Percentiles rank a stretch among this genome's conserved stretches.
phyloP scores from a whole-genome alignment of 2,888 invertebrate genomes.

The Cryptocephalus primarius region DNA sequence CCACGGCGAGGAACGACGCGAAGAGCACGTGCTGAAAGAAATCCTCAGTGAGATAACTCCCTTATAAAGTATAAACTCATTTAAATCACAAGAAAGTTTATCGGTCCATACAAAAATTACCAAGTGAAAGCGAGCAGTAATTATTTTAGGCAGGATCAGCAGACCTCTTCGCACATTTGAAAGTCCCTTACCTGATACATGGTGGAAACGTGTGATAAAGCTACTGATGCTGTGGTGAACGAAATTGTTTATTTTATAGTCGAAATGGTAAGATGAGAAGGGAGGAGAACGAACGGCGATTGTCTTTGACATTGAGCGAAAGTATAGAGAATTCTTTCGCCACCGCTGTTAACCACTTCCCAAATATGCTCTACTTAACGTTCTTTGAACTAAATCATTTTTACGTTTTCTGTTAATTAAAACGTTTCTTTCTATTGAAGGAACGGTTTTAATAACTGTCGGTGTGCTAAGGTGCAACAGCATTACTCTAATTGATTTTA shows the following conservation, averaged over 20 bases:
- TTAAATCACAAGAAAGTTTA: too few relatives aligned
- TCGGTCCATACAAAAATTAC: too few relatives aligned
- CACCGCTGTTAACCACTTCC: conserved; percentile 1
- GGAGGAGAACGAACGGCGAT: conserved; percentile 3
- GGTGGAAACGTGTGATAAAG: neutral
- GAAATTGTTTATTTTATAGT: conserved; percentile 1
- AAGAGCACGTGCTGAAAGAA: conserved; percentile 11
- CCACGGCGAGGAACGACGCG: conserved; percentile 7
- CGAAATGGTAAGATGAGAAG: conserved; percentile 2
- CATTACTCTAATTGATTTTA: too few relatives aligned
- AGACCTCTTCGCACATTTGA: neutral
- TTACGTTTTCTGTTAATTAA: too few relatives aligned
- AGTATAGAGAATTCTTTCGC: conserved; percentile 5
- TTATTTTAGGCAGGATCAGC: too few relatives aligned
- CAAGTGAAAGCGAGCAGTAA: too few relatives aligned
- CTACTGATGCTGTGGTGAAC: neutral
- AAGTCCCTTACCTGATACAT: neutral
- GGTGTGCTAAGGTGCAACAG: too few relatives aligned
- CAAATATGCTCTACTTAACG: conserved; percentile 11
- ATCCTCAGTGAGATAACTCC: neutral
- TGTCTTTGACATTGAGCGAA: conserved; percentile 15
- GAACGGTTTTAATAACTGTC: too few relatives aligned
- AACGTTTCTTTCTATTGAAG: too few relatives aligned
- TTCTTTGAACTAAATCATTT: conserved; percentile 11
- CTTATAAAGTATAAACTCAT: too few relatives aligned